Base-by-base conservation (phyloP, 2,797 vertebrate genomes). In the Miichthys miiuy region DNA sequence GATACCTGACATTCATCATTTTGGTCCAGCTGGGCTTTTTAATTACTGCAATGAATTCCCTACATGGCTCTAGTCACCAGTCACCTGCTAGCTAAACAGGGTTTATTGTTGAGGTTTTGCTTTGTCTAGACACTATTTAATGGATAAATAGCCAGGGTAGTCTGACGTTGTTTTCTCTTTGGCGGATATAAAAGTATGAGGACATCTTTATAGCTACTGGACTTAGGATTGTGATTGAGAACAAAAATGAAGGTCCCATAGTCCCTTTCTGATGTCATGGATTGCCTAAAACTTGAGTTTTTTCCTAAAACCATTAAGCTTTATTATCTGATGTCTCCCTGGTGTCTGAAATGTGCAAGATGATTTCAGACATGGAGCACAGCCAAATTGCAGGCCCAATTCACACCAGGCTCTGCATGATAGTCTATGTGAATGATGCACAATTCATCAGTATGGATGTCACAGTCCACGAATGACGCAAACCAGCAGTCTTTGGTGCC, bases 1-100 rank as follows among this genome's bases (percentile, higher is more conserved):
- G 93, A 90, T 93, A 89, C 87, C 85, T 90, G 91, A 86, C 91
- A 91, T 94, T 93, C 89, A 92, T 95, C 89, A 94, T 92, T 92
- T 87, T 66, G 75, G 82, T 89, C 83, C 77, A 85, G 89, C 77
- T 69, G 42, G 77, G 67, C 84, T 83, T 91, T 95, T 94, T 94
- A 94, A 95, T 94, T 94, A 93, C 88, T 64, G 76, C 89, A 89
- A 85, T 92, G 90, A 93, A 95, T 92, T 92, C 86, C 70, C 74
- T 75, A 70, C 83, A 87, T 70, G 76, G 72, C 75, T 84, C 63
- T 64, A 85, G 85, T 73, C 73, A 79, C 68, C 73, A 73, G 34
- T 87, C 79, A 87, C 71, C 77, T 87, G 72, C 75, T 82, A 79
- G 86, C 70, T 65, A 85, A 89, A 88, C 75, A 80, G 54, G 5